These are phyloP conservation scores for Trididemnum miniatum DNA, from an alignment of 23 tunicate genomes.

Conservation along the genomic window DNA sequence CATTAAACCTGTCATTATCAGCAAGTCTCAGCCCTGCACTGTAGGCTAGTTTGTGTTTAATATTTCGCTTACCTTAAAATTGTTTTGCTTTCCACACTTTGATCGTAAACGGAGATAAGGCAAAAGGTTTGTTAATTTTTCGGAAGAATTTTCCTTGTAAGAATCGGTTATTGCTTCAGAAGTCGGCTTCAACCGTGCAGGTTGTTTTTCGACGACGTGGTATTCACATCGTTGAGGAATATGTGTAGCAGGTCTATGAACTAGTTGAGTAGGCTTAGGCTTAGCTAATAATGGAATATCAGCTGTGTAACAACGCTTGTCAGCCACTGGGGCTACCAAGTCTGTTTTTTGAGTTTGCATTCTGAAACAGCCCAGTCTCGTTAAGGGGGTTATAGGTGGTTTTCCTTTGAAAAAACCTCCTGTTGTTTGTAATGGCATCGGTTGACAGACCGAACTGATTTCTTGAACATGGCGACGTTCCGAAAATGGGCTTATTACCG, in stretches of 20 bases:
- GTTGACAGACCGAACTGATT: not conserved
- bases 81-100: not conserved
- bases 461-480: conserved; percentile 15
- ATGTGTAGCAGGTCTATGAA: not conserved
- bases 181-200: not conserved
- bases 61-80: too few relatives aligned
- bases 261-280: not conserved
- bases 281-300: not conserved
- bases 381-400: conserved; percentile 36
- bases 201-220: not conserved
- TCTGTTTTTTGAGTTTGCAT: not conserved
- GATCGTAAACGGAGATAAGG: not conserved
- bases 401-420: conserved; percentile 50
- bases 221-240: not conserved
- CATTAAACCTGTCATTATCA: too few relatives aligned
- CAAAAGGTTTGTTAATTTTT: not conserved
- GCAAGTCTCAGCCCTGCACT: too few relatives aligned
- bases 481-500: conserved; percentile 30
- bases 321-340: not conserved
- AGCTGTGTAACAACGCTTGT: conserved; percentile 2
- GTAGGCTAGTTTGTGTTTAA: too few relatives aligned
- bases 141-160: not conserved
- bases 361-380: conserved; percentile 44
- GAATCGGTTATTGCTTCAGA: not conserved
- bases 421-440: conserved; percentile 10